These are phyloP conservation scores for Polymixis lichenea DNA, from an alignment of 2,888 invertebrate genomes.

Conservation along the genomic window DNA sequence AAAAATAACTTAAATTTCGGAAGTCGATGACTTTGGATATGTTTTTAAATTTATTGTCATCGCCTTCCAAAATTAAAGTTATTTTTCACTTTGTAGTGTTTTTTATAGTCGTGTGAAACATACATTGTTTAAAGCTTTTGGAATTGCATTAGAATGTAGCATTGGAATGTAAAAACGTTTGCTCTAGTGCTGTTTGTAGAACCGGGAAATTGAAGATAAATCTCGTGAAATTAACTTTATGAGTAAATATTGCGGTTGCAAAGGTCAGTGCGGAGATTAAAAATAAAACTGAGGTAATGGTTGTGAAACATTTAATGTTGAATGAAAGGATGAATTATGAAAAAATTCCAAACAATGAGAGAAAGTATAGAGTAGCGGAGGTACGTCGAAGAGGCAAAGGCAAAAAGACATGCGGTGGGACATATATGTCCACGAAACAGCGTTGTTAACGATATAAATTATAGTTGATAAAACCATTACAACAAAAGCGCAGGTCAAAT, in stretches of 20 bases:
- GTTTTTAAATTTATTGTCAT: too few species aligned
- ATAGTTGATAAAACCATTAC: not conserved
- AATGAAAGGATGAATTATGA: not conserved
- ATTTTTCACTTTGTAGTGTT: too few species aligned
- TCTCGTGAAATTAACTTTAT: slow-evolving; percentile 35
- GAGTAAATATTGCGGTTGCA: slow-evolving; percentile 30
- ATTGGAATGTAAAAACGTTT: slow-evolving; percentile 35
- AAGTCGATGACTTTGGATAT: too few species aligned
- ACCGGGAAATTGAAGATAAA: slow-evolving; percentile 30
- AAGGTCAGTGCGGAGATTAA: slow-evolving; percentile 20
- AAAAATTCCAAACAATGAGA: not conserved
- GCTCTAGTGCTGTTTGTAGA: slow-evolving; percentile 46
- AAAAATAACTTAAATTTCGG: too few species aligned
- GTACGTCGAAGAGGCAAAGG: not conserved
- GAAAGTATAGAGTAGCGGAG: not conserved
- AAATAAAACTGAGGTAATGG: not conserved
- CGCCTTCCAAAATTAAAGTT: too few species aligned
- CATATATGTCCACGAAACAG: too few species aligned
- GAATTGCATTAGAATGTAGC: too few species aligned
- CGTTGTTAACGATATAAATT: not conserved
- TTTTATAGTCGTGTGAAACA: too few species aligned
- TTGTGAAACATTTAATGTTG: not conserved
- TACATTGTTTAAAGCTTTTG: too few species aligned
- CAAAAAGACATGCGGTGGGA: not conserved
- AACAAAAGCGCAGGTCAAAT: not conserved